Conservation (phyloP, 35 echinoderm and acorn worm species). For the Holothuria glaberrima region DNA sequence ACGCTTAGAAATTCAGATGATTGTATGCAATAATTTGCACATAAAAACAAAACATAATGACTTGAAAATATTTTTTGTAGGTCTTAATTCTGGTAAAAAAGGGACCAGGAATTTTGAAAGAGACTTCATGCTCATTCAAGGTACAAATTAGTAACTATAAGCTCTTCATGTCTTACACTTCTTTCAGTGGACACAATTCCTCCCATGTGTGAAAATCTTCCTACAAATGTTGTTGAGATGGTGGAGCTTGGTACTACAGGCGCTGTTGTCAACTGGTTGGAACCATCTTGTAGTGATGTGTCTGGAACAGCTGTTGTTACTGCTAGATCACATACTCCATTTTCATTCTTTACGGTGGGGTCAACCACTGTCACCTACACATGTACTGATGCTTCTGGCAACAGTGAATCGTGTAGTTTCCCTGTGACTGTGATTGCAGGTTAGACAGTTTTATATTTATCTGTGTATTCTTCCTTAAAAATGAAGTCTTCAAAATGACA, state of each 20-base stretch:
- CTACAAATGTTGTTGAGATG: background rate
- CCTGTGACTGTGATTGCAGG: too few species aligned
- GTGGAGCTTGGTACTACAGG: background rate
- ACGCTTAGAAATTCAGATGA: background rate
- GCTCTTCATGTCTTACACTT: background rate
- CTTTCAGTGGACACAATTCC: constrained; percentile 9
- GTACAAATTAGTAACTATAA: too few species aligned
- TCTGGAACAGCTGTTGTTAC: background rate
- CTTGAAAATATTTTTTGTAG: background rate
- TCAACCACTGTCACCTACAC: constrained; percentile 11
- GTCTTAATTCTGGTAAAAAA: background rate
- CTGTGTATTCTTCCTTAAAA: too few species aligned
- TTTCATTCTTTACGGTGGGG: constrained; percentile 9
- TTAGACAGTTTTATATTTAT: too few species aligned
- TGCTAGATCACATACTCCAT: background rate
- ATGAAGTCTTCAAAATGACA: too few species aligned
- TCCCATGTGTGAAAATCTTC: background rate
- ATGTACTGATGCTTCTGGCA: constrained; percentile 28
- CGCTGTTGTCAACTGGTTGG: background rate
- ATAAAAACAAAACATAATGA: background rate
- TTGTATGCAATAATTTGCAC: background rate
- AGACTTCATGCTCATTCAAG: too few species aligned
- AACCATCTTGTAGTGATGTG: background rate
- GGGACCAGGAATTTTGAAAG: background rate
- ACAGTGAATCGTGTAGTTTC: constrained; percentile 10